These are phyloP conservation scores for Ypsolopha scabrella DNA, from an alignment of 2,888 invertebrate species.

Conservation along the genomic window DNA sequence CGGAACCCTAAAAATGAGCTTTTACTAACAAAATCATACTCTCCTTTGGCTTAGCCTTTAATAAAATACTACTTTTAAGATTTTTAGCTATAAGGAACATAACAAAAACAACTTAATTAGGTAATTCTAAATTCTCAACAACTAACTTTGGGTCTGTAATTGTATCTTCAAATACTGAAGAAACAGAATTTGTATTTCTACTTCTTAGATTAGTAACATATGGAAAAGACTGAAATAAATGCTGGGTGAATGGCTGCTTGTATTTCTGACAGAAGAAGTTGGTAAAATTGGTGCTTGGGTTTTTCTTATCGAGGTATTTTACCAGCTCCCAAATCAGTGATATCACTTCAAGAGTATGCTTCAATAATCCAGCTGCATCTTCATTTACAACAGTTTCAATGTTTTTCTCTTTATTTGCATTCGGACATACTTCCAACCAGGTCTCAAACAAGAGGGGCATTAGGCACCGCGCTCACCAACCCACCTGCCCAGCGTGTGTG, in stretches of 20 bases:
- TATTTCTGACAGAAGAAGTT: slow-evolving; percentile 66
- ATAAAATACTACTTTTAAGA: too few species aligned
- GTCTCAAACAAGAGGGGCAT: slow-evolving; percentile 85
- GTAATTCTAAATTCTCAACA: slow-evolving; percentile 41
- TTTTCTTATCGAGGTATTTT: slow-evolving; percentile 34
- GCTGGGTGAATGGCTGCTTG: slow-evolving; percentile 61
- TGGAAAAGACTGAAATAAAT: slow-evolving; percentile 71
- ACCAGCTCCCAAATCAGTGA: slow-evolving; percentile 67
- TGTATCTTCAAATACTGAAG: slow-evolving; percentile 26
- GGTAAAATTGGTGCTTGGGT: slow-evolving; percentile 46
- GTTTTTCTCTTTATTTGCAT: slow-evolving; percentile 35
- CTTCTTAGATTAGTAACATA: slow-evolving; percentile 60
- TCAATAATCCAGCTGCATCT: slow-evolving; percentile 75
- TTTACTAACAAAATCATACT: too few species aligned
- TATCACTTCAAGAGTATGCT: slow-evolving; percentile 73
- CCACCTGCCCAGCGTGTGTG: too few species aligned
- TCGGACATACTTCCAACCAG: slow-evolving; percentile 84
- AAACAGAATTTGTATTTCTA: slow-evolving; percentile 15
- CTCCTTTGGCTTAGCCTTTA: too few species aligned
- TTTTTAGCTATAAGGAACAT: too few species aligned
- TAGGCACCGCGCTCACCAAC: too few species aligned
- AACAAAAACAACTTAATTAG: too few species aligned
- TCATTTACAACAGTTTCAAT: slow-evolving; percentile 64
- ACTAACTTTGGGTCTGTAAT: slow-evolving; percentile 49
- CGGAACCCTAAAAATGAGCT: too few species aligned